Evolutionary conservation across 2,113 vertebrate species (phyloP).

Genomic region (Eptesicus fuscus): DNA sequence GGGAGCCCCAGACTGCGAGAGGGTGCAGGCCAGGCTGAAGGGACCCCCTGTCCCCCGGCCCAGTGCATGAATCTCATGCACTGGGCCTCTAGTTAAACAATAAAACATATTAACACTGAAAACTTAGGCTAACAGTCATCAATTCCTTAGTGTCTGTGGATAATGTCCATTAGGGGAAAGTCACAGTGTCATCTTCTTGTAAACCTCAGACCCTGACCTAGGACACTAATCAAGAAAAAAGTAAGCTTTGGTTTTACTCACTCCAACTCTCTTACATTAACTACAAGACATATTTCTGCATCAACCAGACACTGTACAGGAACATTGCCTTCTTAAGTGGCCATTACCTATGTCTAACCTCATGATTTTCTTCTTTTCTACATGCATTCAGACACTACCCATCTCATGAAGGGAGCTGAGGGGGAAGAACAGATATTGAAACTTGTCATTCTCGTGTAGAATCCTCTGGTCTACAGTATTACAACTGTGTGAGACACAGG

Average conservation of each 20-base stretch:
- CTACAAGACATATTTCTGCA: neutral
- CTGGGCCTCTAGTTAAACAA: neutral
- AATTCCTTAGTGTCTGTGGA: neutral
- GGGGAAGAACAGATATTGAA: neutral
- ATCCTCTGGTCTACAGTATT: neutral
- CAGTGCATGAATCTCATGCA: no score
- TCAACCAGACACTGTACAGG: neutral
- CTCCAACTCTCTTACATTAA: neutral
- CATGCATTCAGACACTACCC: neutral
- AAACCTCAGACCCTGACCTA: neutral
- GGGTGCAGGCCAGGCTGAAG: no score
- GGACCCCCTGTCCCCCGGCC: fast-evolving
- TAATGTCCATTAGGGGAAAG: neutral
- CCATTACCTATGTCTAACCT: neutral
- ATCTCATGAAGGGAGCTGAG: neutral
- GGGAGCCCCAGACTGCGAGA: no score
- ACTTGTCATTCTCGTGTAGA: neutral
- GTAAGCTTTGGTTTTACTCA: neutral
- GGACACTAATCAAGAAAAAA: neutral
- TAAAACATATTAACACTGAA: neutral
- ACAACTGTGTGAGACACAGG: neutral
- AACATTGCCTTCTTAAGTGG: neutral
- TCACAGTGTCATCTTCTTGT: neutral
- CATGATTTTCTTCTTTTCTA: neutral
- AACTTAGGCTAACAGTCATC: neutral